Evolutionary conservation across 2,888 invertebrate species (phyloP), one percentile per base, ranked within the genome.

Genomic region (Cryptosula pallasiana): DNA sequence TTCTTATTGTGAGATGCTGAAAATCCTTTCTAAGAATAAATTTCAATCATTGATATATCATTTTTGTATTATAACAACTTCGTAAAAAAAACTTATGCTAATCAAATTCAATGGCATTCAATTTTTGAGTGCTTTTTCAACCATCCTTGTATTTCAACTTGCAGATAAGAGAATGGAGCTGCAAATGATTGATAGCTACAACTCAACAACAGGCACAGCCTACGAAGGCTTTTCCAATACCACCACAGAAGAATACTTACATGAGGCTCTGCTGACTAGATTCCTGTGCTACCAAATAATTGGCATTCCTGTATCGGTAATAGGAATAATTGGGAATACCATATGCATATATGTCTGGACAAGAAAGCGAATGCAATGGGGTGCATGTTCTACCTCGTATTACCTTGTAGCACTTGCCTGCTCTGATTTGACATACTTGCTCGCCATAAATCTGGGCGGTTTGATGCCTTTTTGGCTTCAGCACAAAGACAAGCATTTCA

Each of bases 401-500:
- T 93, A 93, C 81, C 84, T 93, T 75, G 89, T 91, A 0, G 91
- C 90, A 0, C 83, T 93, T 71, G 92, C 92, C 0, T 83, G 91
- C 1, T 91, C 91, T 76, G 93, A 93, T 82, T 90, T 90, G 0
- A 86, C 91, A 0, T 92, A 92, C 78, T 84, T 93, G 16, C 76
- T 90, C 0, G 58, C n/a, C 23, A 23, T 58, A 5, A 58, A 58
- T 27, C 5, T 58, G 5, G 58, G 58, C 5, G 58, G 5, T 9
- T n/a, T 58, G 5, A 58, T 23, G 25, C 23, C 58, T 9, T 13
- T 13, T 23, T 58, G 58, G 58, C 58, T 25, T 9, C 13, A 9
- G 25, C 58, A 5, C 9, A 58, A 13, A 5, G 5, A 23, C 5
- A 58, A 58, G 9, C 25, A 23, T 27, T 73, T 54, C 73, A 3